A percentile compares a stretch with the other conserved stretches of the same genome.
phyloP scores from a whole-genome alignment of 2,888 invertebrate genomes.

The Anorthoa munda region DNA sequence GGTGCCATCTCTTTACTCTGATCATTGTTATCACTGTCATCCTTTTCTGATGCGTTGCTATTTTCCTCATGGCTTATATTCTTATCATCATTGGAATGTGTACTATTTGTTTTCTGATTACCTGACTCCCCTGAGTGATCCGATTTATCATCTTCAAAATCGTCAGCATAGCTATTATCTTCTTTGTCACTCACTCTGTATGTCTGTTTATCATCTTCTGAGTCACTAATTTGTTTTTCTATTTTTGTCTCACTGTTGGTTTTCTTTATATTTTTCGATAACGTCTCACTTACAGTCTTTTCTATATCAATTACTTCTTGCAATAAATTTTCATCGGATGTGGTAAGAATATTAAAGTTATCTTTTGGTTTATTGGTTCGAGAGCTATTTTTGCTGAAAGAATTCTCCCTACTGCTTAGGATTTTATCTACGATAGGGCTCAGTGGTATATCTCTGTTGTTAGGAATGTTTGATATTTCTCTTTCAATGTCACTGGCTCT shows the following conservation, averaged over 20 bases:
- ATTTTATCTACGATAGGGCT: slow-evolving; percentile 86
- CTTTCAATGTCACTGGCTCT: slow-evolving; percentile 85
- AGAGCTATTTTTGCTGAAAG: slow-evolving; percentile 76
- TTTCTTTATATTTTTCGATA: slow-evolving; percentile 73
- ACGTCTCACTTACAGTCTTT: slow-evolving; percentile 79
- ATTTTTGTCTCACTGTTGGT: slow-evolving; percentile 55
- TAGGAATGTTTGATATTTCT: slow-evolving; percentile 81
- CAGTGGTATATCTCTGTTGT: slow-evolving; percentile 79
- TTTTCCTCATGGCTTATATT: slow-evolving; percentile 52
- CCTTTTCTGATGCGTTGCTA: slow-evolving; percentile 46
- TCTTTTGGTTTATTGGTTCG: slow-evolving; percentile 67
- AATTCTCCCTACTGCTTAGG: slow-evolving; percentile 83
- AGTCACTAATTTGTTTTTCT: slow-evolving; percentile 65
- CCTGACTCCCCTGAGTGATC: slow-evolving; percentile 68
- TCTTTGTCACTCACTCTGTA: slow-evolving; percentile 39
- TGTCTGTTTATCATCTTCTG: slow-evolving; percentile 44
- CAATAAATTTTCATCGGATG: slow-evolving; percentile 87
- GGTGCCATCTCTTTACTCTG: slow-evolving; percentile 32
- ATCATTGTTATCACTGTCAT: slow-evolving; percentile 31
- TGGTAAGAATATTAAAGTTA: slow-evolving; percentile 78
- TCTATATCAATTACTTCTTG: slow-evolving; percentile 86
- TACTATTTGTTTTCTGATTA: slow-evolving; percentile 43
- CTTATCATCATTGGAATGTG: slow-evolving; percentile 47
- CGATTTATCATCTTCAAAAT: slow-evolving; percentile 87
- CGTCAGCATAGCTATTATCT: slow-evolving; percentile 85